These are phyloP conservation scores for Anas platyrhynchos DNA, from an alignment of 2,113 vertebrate genomes.

Conservation along the genomic window DNA sequence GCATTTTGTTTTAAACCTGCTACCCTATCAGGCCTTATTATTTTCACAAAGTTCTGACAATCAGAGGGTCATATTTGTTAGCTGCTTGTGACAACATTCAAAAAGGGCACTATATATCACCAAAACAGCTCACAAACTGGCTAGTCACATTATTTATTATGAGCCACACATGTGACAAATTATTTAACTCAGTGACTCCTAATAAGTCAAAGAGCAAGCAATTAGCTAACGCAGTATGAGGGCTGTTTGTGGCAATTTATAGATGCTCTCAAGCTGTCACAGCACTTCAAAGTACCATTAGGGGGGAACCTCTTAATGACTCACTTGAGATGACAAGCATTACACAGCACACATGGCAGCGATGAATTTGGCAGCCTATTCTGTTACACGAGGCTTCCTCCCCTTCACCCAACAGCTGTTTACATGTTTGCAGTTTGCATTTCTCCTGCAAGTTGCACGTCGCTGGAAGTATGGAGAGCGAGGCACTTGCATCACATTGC, in stretches of 20 bases:
- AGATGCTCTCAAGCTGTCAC: conserved; percentile 85
- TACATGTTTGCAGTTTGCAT: conserved; percentile 62
- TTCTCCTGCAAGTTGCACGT: neutral
- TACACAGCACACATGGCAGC: conserved; percentile 80
- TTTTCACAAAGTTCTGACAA: conserved; percentile 63
- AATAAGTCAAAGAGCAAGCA: conserved; percentile 97
- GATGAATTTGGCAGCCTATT: conserved; percentile 73
- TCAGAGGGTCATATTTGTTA: conserved; percentile 63
- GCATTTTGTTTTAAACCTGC: neutral
- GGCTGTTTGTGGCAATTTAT: conserved; percentile 91
- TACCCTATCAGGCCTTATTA: conserved; percentile 39
- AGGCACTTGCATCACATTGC: neutral
- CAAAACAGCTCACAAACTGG: conserved; percentile 78
- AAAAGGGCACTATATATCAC: conserved; percentile 83
- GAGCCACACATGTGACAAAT: conserved; percentile 93
- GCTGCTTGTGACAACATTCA: conserved; percentile 78
- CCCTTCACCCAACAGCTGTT: conserved; percentile 69
- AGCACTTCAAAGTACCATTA: conserved; percentile 81
- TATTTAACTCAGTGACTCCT: conserved; percentile 92
- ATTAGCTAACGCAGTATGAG: conserved; percentile 93
- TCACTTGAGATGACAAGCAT: conserved; percentile 85
- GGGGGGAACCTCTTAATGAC: conserved; percentile 81
- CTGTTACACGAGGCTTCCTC: conserved; percentile 54
- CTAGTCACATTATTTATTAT: conserved; percentile 89
- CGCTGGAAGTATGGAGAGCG: neutral